Conservation (phyloP, 2,113 vertebrate genomes). For the Peromyscus leucopus region DNA sequence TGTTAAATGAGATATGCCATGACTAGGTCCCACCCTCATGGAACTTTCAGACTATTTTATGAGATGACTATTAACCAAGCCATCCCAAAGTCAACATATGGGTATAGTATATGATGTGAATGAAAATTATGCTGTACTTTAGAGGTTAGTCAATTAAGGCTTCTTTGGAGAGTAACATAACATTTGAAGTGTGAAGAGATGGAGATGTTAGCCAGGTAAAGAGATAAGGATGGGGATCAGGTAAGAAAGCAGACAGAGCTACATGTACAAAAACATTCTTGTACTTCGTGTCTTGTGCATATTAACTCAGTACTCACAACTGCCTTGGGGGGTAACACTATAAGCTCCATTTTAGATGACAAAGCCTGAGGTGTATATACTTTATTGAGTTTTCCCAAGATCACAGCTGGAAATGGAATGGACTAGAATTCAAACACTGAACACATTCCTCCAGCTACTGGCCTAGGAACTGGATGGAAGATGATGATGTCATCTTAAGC, state of each 20-base stretch:
- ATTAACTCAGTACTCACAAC: constrained; percentile 4
- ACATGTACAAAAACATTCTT: neutral
- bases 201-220: neutral
- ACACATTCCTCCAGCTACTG: neutral
- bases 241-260: neutral
- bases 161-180: neutral
- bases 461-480: neutral
- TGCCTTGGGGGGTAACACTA: neutral
- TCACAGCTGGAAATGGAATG: neutral
- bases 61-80: constrained; percentile 3
- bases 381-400: constrained; percentile 29
- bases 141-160: neutral
- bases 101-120: neutral
- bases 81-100: neutral
- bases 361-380: constrained; percentile 45
- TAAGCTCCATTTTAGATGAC: constrained; percentile 49
- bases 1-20: constrained; percentile 11
- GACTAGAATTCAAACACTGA: constrained; percentile 36
- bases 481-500: neutral
- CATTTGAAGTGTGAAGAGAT: neutral
- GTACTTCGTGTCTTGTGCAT: constrained; percentile 6
- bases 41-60: constrained; percentile 38
- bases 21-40: neutral
- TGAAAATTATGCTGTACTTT: constrained; percentile 22
- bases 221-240: neutral